A percentile compares a stretch with the other conserved stretches of the same genome.
phyloP scores from a whole-genome alignment of 2,113 vertebrate genomes.

The Silurus asotus region DNA sequence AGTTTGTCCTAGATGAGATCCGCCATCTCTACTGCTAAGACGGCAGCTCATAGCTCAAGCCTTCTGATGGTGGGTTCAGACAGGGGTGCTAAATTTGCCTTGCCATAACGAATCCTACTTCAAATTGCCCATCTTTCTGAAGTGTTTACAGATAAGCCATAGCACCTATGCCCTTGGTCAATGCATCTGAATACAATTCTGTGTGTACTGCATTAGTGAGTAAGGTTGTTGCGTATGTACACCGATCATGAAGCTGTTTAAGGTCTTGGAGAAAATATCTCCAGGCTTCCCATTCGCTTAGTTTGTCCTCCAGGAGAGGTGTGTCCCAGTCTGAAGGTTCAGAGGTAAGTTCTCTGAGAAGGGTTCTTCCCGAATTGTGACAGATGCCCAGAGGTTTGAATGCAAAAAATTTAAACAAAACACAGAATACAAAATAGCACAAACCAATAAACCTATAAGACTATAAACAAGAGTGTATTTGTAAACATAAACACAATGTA shows the following conservation, averaged over 20 bases:
- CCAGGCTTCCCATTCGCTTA: not conserved
- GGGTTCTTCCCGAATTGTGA: conserved; percentile 40
- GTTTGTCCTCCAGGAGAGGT: conserved; percentile 3
- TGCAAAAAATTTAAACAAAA: not conserved
- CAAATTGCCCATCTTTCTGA: not conserved
- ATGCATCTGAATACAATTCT: not conserved
- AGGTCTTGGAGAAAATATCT: not conserved
- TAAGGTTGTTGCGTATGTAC: not conserved
- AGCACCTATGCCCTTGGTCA: not conserved
- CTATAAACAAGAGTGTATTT: no score
- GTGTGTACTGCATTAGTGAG: not conserved
- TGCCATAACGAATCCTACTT: not conserved
- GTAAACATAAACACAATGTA: no score
- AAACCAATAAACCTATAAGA: no score
- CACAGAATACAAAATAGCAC: no score
- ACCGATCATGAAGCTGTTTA: not conserved
- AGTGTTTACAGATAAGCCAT: not conserved
- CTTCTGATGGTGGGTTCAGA: not conserved
- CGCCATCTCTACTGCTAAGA: not conserved
- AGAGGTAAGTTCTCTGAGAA: conserved; percentile 31
- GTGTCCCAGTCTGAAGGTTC: not conserved
- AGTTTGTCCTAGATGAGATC: not conserved
- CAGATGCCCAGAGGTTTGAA: conserved; percentile 31
- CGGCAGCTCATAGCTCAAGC: conserved; percentile 13
- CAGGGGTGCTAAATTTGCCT: not conserved